Conservation (phyloP, 2,888 invertebrate species). For the Melolontha melolontha region DNA sequence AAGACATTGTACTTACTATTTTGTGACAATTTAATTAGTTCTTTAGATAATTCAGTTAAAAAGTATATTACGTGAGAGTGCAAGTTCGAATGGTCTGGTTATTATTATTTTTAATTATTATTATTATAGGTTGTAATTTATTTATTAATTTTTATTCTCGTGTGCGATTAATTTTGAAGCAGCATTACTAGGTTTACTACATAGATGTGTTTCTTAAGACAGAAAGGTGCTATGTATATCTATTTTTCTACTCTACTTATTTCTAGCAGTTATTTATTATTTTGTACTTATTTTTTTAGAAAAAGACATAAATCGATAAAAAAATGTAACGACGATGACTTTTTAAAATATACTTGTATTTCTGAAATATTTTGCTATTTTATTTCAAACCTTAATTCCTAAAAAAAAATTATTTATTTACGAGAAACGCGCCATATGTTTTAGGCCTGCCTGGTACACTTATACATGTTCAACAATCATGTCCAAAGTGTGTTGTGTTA, state of each 20-base stretch:
- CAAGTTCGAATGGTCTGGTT: neutral
- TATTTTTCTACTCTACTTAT: slow-evolving; percentile 28
- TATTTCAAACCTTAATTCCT: neutral
- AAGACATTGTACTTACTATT: slow-evolving; percentile 7
- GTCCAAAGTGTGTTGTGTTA: too few species aligned
- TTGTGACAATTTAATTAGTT: slow-evolving; percentile 5
- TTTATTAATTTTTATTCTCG: neutral
- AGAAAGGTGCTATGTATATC: slow-evolving; percentile 31
- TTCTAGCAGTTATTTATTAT: slow-evolving; percentile 29
- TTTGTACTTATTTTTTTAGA: slow-evolving; percentile 31
- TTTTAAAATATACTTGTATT: slow-evolving; percentile 30
- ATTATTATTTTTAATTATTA: slow-evolving; percentile 1
- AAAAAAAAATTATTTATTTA: too few species aligned
- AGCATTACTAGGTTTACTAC: slow-evolving; percentile 30
- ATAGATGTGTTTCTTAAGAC: neutral
- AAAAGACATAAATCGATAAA: slow-evolving; percentile 10
- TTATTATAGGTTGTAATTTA: slow-evolving; percentile 10
- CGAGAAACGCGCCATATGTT: too few species aligned
- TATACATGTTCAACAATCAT: too few species aligned
- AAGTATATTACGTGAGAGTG: too few species aligned
- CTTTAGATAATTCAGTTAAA: too few species aligned
- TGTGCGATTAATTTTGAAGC: slow-evolving; percentile 1
- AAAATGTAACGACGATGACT: slow-evolving; percentile 18
- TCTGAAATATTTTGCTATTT: slow-evolving; percentile 7
- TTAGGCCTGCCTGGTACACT: too few species aligned